Conservation (phyloP, 2,888 invertebrate genomes). For the Stenotaenia linearis region DNA sequence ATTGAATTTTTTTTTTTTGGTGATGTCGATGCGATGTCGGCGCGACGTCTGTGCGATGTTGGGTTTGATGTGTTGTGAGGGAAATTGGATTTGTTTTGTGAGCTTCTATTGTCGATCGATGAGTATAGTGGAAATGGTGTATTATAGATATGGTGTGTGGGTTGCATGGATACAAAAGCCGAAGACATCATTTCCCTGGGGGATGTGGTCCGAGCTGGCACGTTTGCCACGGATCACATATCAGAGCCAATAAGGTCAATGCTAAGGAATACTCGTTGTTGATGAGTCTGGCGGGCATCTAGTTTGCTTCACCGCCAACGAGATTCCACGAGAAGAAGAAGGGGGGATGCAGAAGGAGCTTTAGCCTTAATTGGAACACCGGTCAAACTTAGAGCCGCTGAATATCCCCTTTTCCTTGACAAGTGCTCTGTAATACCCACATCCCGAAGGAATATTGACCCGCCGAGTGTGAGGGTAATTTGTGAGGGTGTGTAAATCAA, state of each 20-base stretch:
- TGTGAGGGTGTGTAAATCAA: not conserved
- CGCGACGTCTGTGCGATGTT: no score
- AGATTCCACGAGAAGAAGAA: not conserved
- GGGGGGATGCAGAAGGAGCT: not conserved
- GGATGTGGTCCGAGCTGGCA: not conserved
- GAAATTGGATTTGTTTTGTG: constrained; percentile 28
- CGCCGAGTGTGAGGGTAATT: not conserved
- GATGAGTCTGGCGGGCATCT: not conserved
- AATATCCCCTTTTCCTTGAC: not conserved
- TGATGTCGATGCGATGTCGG: no score
- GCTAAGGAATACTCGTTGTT: not conserved
- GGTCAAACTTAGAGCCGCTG: not conserved
- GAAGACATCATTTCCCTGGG: not conserved
- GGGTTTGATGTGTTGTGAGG: no score
- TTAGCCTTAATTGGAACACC: not conserved
- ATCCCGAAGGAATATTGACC: not conserved
- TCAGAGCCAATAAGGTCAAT: not conserved
- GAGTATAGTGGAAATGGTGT: not conserved
- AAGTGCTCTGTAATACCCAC: not conserved
- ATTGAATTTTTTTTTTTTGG: not conserved
- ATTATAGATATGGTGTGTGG: not conserved
- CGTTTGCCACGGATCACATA: constrained; percentile 1
- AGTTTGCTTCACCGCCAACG: not conserved
- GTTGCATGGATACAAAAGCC: not conserved
- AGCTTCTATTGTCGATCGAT: constrained; percentile 15